These are phyloP conservation scores for Enteromius radiatus DNA, from an alignment of 2,797 vertebrate genomes.

Conservation along the genomic window DNA sequence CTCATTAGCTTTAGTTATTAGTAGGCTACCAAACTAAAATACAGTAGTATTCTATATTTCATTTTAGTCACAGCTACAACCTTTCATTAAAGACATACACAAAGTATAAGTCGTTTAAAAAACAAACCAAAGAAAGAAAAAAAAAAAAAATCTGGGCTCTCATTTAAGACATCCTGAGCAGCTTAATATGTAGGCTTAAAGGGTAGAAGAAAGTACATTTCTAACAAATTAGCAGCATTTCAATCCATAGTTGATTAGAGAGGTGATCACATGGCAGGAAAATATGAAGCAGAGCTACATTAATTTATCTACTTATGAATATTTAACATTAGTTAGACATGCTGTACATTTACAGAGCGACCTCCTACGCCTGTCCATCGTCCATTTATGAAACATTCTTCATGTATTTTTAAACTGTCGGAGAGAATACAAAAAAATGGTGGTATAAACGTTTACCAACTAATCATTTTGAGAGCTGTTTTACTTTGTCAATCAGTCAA, in stretches of 20 bases:
- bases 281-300: slow-evolving; percentile 45
- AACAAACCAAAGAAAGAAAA: not conserved
- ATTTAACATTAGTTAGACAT: slow-evolving; percentile 48
- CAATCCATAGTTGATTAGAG: slow-evolving; percentile 53
- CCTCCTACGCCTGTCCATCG: not conserved
- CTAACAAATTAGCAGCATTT: slow-evolving; percentile 61
- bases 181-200: slow-evolving; percentile 58
- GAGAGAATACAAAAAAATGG: slow-evolving; percentile 23
- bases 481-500: slow-evolving; percentile 1
- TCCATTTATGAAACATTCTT: slow-evolving; percentile 42
- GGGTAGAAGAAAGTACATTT: slow-evolving; percentile 59
- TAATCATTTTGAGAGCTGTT: slow-evolving; percentile 11
- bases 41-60: slow-evolving; percentile 51
- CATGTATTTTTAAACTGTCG: slow-evolving; percentile 9
- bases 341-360: slow-evolving; percentile 38
- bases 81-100: slow-evolving; percentile 43
- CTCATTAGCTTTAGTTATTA: slow-evolving; percentile 23
- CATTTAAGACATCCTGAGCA: slow-evolving; percentile 55
- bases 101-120: slow-evolving; percentile 42
- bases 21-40: slow-evolving; percentile 50
- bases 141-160: slow-evolving; percentile 37
- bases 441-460: slow-evolving; percentile 13
- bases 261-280: slow-evolving; percentile 44
- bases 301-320: slow-evolving; percentile 29
- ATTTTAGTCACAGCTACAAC: slow-evolving; percentile 49